Evolutionary conservation across 2,888 invertebrate genomes (phyloP).

Genomic region (Agrochola circellaris): DNA sequence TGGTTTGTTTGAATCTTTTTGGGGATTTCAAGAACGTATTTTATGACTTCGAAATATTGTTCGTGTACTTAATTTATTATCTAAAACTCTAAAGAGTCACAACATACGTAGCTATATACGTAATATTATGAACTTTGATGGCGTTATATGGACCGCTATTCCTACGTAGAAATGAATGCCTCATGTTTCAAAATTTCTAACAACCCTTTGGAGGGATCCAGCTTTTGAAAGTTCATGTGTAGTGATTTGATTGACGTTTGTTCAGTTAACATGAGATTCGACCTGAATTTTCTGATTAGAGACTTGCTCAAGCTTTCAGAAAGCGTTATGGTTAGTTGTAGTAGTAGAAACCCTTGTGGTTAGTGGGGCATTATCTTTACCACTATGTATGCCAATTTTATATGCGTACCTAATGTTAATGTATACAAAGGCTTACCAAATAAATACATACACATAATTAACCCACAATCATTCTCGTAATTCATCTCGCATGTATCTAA

Average conservation of each 20-base stretch:
- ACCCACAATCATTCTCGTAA: too few relatives aligned
- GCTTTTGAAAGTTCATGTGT: slow-evolving; percentile 30
- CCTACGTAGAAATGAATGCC: slow-evolving; percentile 13
- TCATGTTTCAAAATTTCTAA: slow-evolving; percentile 21
- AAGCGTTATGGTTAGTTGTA: neutral
- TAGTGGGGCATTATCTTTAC: too few relatives aligned
- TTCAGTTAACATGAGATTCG: neutral
- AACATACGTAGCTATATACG: neutral
- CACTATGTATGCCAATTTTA: neutral
- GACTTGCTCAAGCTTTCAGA: slow-evolving; percentile 6
- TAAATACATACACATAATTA: too few relatives aligned
- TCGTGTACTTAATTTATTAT: neutral
- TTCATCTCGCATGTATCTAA: too few relatives aligned
- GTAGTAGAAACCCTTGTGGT: too few relatives aligned
- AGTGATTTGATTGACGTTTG: slow-evolving; percentile 14
- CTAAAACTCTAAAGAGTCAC: neutral
- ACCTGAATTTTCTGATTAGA: slow-evolving; percentile 15
- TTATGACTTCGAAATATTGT: neutral
- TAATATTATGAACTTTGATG: neutral
- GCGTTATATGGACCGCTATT: neutral
- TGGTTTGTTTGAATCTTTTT: neutral
- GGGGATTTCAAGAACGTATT: neutral
- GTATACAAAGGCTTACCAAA: too few relatives aligned
- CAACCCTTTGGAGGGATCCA: slow-evolving; percentile 12
- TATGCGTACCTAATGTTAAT: too few relatives aligned